Evolutionary conservation across 2,113 vertebrate genomes (phyloP), one percentile per base, ranked within the genome.

Genomic region (Pteruthius melanotis): DNA sequence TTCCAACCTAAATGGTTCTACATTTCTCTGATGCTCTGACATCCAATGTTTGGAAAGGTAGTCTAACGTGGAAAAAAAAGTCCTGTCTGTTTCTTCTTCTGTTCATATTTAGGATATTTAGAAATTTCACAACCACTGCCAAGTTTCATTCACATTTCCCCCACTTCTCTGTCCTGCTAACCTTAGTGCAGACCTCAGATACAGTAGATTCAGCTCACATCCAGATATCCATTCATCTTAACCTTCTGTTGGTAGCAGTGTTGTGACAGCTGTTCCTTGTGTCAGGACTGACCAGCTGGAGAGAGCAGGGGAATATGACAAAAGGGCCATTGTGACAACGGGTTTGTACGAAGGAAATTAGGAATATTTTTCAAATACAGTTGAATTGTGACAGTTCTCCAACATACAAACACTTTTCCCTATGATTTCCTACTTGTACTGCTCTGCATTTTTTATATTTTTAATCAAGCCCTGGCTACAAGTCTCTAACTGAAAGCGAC

Each of bases 71-170:
- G 11, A 13, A 35, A 47, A 64, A 44, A 49, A 68, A 76, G 45
- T 27, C 13, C 13, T n/a, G 30, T 56, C 28, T 40, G 5, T 87
- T 94, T 81, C 45, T 84, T 52, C 45, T 69, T 72, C 75, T 59
- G 21, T 53, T 66, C 39, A 30, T 33, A 13, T 72, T 91, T 64
- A 81, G 81, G 65, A 40, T 74, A 94, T 77, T 90, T 94, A 39
- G 79, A 64, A 95, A 89, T 97, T 93, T 93, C 77, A 92, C 61
- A 76, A 49, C 17, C 85, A 26, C 39, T 89, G 30, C 33, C 68
- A 53, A 75, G 89, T 82, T 84, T 76, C 33, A 49, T 74, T 93
- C 45, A 66, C n/a, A 33, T 59, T 69, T 50, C 9, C 31, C 33
- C 22, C 42, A n/a, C 26, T 14, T 86, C 81, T 42, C 47, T 70